Evolutionary conservation across 1,140 invertebrate genomes (phyloP).

Genomic region (Zaprionus ghesquierei): DNA sequence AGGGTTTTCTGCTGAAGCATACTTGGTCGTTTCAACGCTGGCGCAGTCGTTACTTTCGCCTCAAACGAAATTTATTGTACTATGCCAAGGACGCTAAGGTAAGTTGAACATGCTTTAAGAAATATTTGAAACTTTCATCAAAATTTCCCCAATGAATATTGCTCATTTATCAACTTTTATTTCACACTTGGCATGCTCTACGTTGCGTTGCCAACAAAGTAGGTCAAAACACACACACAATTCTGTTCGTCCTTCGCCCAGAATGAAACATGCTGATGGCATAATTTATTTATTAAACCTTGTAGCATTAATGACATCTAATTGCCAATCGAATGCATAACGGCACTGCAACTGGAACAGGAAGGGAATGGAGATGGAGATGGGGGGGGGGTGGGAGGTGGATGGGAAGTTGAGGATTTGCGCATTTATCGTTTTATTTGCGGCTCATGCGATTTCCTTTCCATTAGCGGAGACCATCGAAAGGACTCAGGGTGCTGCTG

Average conservation of each 20-base stretch:
- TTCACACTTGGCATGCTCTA: background rate
- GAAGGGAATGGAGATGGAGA: background rate
- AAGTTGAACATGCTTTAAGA: conserved; percentile 68
- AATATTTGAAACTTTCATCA: background rate
- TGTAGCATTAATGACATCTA: conserved; percentile 15
- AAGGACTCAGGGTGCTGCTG: background rate
- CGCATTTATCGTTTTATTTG: conserved; percentile 16
- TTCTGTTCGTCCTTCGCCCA: background rate
- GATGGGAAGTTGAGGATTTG: background rate
- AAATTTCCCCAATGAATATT: background rate
- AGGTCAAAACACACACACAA: conserved; percentile 10
- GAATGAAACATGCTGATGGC: background rate
- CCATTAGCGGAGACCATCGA: conserved; percentile 8
- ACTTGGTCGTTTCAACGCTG: conserved; percentile 92
- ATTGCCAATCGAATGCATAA: conserved; percentile 31
- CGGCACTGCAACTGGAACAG: background rate
- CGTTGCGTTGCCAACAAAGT: conserved; percentile 6
- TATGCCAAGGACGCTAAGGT: conserved; percentile 94
- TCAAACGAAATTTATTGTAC: conserved; percentile 90
- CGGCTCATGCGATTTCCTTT: conserved; percentile 18
- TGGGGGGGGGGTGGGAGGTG: too few species aligned
- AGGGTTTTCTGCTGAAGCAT: conserved; percentile 93
- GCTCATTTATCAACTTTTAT: background rate
- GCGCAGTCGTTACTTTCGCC: conserved; percentile 91
- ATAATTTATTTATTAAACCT: conserved; percentile 2